Conservation (phyloP, 2,113 vertebrate species). For the Nannospalax galili region DNA sequence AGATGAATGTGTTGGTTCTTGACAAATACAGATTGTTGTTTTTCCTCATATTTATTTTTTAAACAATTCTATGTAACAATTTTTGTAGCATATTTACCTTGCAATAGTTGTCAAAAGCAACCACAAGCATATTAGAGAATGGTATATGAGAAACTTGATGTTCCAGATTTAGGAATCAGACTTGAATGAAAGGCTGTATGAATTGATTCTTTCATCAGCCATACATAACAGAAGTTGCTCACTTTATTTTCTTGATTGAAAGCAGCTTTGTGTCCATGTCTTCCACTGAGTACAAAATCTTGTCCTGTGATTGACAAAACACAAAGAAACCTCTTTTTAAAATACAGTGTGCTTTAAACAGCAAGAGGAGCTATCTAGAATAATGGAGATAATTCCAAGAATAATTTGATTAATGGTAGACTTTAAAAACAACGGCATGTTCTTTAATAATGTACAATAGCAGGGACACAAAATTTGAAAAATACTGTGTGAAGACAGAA, state of each 20-base stretch:
- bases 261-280: neutral
- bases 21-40: neutral
- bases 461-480: conserved; percentile 26
- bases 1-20: neutral
- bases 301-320: neutral
- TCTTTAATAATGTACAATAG: conserved; percentile 48
- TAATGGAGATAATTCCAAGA: conserved; percentile 51
- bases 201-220: neutral
- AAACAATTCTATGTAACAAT: neutral
- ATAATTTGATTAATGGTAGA: conserved; percentile 56
- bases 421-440: neutral
- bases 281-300: neutral
- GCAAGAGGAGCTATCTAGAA: neutral
- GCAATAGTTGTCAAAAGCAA: neutral
- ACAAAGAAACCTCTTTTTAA: conserved; percentile 11
- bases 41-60: neutral
- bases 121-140: neutral
- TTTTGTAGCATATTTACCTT: neutral
- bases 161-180: neutral
- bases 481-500: conserved; percentile 18
- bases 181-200: neutral
- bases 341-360: conserved; percentile 42
- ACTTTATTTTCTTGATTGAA: neutral
- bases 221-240: neutral
- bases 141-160: too few relatives aligned